Conservation (phyloP, 2,113 vertebrate species). For the Ceyx melanurus region DNA sequence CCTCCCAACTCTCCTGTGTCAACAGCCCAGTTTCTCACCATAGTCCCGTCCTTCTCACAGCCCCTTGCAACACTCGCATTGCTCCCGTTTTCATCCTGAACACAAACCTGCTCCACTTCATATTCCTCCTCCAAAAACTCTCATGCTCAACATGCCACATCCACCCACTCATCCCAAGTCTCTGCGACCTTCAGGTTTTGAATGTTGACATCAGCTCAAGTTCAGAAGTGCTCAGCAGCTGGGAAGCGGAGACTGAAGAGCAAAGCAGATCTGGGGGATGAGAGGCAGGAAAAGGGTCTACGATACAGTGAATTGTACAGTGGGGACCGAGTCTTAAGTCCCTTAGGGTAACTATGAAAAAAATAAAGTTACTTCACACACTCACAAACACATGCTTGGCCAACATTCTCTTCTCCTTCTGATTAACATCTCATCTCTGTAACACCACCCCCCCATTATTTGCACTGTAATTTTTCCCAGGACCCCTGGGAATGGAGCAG, state of each 20-base stretch:
- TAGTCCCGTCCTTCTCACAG: fast-evolving
- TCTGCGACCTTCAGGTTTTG: background rate
- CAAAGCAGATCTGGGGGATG: background rate
- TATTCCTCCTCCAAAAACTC: constrained; percentile 37
- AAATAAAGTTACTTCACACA: background rate
- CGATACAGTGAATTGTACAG: fast-evolving
- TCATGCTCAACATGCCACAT: background rate
- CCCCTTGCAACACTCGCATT: background rate
- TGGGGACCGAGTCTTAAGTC: background rate
- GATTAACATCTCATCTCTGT: background rate
- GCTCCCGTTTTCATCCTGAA: background rate
- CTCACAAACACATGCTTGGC: background rate
- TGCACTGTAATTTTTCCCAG: background rate
- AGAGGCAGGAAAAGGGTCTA: background rate
- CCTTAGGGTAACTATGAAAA: background rate
- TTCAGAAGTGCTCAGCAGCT: fast-evolving
- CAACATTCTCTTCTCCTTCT: background rate
- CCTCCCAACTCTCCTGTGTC: background rate
- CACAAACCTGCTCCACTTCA: background rate
- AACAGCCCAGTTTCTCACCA: background rate
- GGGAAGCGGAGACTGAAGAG: background rate
- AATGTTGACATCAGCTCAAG: background rate
- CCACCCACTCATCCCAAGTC: background rate
- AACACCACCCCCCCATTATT: background rate
- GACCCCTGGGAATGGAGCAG: background rate